Base-by-base conservation (phyloP, 2,113 vertebrate species). In the Saguinus midas region DNA sequence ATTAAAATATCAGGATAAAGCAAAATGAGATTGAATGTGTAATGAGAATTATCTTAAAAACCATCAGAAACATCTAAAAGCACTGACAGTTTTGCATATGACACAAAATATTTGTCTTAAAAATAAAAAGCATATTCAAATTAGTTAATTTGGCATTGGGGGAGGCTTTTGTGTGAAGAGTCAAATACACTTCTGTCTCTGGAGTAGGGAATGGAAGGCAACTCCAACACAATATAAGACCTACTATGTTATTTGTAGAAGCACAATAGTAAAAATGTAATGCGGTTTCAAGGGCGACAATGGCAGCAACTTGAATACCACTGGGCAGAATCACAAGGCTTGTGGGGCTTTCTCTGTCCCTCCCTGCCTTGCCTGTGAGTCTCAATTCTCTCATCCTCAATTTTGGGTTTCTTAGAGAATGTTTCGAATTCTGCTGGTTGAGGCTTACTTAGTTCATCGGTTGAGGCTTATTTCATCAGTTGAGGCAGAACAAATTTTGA, bases 1-100 rank as follows among this genome's bases (percentile, higher is more conserved):
- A 92, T 85, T 87, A 61, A 95, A 96, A 96, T 94, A 23, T 87
- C 70, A 97, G 2, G 43, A 6, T 37, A 55, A 87, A 97, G 16
- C 18, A 95, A 94, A 58, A 88, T 81, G 61, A 55, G 52, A 94
- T 87, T 94, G 75, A 88, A 11, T 61, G 6, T 85, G 11, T 76
- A 87, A 85, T 89, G 10, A 95, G 29, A 93, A 94, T 79, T 70
- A 73, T 40, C 70, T 82, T 3, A 94, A 94, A 92, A 94, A 61
- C n/a, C 37, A 94, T 92, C 18, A 82, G 68, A 84, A 92, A 87
- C 23, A 50, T 87, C 32, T 83, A 75, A 58, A 80, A 23, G 4
- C 17, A 89, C 21, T 91, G 40, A 83, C 32, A 81, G 21, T 43
- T 87, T 25, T n/a, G 2, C 14, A 72, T 72, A 37, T 76, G 23